Evolutionary conservation across 2,113 vertebrate genomes (phyloP).

Genomic region (Vulpes lagopus): DNA sequence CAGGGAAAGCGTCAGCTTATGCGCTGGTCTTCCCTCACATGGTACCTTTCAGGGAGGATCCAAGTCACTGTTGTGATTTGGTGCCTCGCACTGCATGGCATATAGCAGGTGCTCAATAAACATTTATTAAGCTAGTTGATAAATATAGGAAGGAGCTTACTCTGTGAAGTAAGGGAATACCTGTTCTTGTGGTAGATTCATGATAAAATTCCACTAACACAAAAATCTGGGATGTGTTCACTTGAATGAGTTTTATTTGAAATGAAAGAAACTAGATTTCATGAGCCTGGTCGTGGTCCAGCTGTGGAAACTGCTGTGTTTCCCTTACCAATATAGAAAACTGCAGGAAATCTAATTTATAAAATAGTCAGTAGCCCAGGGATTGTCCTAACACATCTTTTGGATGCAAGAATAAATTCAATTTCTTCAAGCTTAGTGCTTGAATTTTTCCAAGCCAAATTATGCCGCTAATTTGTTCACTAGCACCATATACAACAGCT

Average conservation of each 20-base stretch:
- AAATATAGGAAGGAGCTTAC: not conserved
- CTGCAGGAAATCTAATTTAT: not conserved
- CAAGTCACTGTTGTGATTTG: not conserved
- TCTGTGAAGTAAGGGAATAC: not conserved
- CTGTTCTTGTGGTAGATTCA: not conserved
- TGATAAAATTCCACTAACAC: not conserved
- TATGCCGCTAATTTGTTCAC: not conserved
- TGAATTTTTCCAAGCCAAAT: not conserved
- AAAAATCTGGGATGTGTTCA: not conserved
- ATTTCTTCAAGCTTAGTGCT: not conserved
- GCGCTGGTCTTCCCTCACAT: not conserved
- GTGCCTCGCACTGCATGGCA: not conserved
- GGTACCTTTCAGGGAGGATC: not conserved
- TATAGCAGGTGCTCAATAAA: not conserved
- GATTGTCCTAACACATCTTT: not conserved
- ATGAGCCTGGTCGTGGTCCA: not conserved
- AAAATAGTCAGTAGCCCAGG: not conserved
- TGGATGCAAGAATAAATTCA: not conserved
- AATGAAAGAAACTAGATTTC: constrained; percentile 5
- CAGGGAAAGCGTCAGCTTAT: not conserved
- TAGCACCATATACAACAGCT: not conserved
- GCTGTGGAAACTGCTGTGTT: not conserved
- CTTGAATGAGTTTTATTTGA: not conserved
- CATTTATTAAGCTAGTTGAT: not conserved
- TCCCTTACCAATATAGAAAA: not conserved